These are phyloP conservation scores for Lepus europaeus DNA, from an alignment of 2,113 vertebrate species.

Conservation along the genomic window DNA sequence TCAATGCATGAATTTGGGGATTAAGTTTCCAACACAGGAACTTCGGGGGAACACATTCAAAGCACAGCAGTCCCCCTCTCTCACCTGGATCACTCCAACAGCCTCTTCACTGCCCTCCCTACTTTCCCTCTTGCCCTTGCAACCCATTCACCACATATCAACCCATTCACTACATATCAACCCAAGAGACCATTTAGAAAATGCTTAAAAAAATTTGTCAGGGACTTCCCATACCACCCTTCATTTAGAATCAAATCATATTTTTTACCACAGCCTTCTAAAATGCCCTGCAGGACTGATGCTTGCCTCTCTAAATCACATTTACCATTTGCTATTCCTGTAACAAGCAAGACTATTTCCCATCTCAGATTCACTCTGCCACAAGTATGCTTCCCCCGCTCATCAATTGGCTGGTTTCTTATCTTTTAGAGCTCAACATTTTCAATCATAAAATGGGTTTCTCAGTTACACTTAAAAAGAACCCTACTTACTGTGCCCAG, in stretches of 20 bases:
- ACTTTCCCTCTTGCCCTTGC: neutral
- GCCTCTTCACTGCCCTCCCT: neutral
- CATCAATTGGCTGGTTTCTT: neutral
- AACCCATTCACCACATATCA: neutral
- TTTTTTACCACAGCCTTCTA: neutral
- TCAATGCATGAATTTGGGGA: neutral
- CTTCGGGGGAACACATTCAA: neutral
- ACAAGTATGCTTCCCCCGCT: neutral
- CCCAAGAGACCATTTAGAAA: slow-evolving; percentile 3
- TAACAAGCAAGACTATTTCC: slow-evolving; percentile 3
- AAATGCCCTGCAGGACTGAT: neutral
- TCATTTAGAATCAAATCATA: neutral
- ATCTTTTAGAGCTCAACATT: neutral
- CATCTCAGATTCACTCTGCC: neutral
- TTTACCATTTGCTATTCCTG: neutral
- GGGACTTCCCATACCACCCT: slow-evolving; percentile 4
- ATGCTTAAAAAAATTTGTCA: slow-evolving; percentile 27
- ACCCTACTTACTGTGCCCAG: neutral
- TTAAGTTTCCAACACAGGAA: neutral
- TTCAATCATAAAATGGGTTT: slow-evolving; percentile 18
- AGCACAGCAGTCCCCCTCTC: neutral
- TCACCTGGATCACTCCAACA: neutral
- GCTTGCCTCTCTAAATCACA: neutral
- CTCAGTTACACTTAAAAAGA: neutral
- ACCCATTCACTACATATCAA: neutral